Percentiles rank a stretch among this genome's conserved stretches.
Evolutionary conservation across 2,888 invertebrate genomes (phyloP).

Genomic region (Hirtodrosophila histrioides): DNA sequence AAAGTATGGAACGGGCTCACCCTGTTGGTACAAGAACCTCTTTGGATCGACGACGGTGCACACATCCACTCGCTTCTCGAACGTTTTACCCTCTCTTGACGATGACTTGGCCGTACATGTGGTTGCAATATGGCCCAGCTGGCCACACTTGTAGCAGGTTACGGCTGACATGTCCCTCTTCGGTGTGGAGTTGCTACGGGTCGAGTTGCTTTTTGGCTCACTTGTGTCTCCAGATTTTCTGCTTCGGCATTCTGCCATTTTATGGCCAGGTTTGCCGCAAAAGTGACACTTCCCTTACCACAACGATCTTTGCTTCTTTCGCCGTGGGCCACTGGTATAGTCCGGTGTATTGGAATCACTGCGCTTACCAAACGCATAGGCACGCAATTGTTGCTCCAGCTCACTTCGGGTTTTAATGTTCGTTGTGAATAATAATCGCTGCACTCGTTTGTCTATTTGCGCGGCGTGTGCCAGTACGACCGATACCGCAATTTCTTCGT

Average conservation of each 20-base stretch:
- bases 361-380: neutral
- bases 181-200: neutral
- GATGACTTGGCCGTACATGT: too few relatives aligned
- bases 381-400: neutral
- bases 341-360: too few relatives aligned
- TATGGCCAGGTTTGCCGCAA: slow-evolving; percentile 16
- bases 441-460: slow-evolving; percentile 2
- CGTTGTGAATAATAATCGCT: neutral
- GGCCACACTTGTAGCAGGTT: too few relatives aligned
- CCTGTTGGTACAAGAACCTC: too few relatives aligned
- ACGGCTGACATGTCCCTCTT: too few relatives aligned
- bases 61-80: too few relatives aligned
- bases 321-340: neutral
- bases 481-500: slow-evolving; percentile 9
- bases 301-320: slow-evolving; percentile 3
- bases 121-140: too few relatives aligned
- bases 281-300: slow-evolving; percentile 4
- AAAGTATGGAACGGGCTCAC: too few relatives aligned
- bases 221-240: slow-evolving; percentile 1
- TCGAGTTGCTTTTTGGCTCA: neutral
- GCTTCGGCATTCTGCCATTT: slow-evolving; percentile 11
- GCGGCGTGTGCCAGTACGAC: slow-evolving; percentile 6
- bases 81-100: too few relatives aligned
- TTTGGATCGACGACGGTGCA: too few relatives aligned
- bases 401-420: neutral